phyloP scores from a whole-genome alignment of 2,888 invertebrate species.

The Agrotis exclamationis region DNA sequence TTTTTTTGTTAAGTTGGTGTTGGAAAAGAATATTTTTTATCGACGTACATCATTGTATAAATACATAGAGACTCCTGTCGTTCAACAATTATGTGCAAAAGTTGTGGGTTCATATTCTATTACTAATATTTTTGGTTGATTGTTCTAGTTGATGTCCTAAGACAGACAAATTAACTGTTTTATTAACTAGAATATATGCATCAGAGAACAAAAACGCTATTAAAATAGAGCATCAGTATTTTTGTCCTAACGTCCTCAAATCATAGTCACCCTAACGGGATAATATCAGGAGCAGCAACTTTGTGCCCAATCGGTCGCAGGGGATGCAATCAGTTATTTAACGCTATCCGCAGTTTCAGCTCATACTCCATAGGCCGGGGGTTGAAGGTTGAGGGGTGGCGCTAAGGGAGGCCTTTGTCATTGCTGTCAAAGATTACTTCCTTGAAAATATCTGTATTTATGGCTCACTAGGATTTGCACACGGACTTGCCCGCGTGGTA shows the following conservation, averaged over 20 bases:
- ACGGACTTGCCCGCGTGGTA: too few relatives aligned
- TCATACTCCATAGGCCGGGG: slow-evolving; percentile 22
- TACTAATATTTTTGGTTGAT: too few relatives aligned
- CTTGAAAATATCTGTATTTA: slow-evolving; percentile 29
- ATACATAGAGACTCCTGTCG: too few relatives aligned
- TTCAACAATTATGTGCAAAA: too few relatives aligned
- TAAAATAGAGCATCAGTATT: not conserved
- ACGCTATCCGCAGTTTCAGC: slow-evolving; percentile 69
- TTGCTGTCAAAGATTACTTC: slow-evolving; percentile 47
- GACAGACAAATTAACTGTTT: too few relatives aligned
- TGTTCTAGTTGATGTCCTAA: too few relatives aligned
- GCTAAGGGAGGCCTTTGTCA: slow-evolving; percentile 51
- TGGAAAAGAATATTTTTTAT: too few relatives aligned
- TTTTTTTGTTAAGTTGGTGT: not conserved
- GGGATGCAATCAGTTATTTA: slow-evolving; percentile 81
- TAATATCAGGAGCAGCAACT: slow-evolving; percentile 63
- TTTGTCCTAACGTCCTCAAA: slow-evolving; percentile 21
- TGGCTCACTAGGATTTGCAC: not conserved
- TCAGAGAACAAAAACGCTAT: too few relatives aligned
- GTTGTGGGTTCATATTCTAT: too few relatives aligned
- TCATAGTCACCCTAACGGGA: slow-evolving; percentile 50
- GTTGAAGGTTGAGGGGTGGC: slow-evolving; percentile 39
- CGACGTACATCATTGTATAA: too few relatives aligned
- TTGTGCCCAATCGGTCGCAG: slow-evolving; percentile 71
- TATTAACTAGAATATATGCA: too few relatives aligned